Base-by-base conservation (phyloP, 2,888 invertebrate genomes). In the Zonitis immaculata region DNA sequence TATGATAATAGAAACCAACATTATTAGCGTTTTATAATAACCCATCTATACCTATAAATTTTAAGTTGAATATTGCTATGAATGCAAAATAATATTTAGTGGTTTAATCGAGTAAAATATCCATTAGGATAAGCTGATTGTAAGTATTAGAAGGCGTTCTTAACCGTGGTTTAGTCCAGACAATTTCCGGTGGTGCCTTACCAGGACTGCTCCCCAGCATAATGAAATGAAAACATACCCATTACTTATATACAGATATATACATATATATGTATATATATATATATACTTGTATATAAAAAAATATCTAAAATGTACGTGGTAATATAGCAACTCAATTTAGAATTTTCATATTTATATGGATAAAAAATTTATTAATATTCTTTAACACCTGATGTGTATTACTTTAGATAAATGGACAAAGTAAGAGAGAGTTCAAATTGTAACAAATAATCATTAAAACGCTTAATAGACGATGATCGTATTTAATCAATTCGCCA, bases 161-260 rank as follows among this genome's bases (percentile, higher is more conserved):
- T 47, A 49, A 50, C 51, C 49, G 54, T 54, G 55, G 58, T 58
- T 57, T 55, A 49, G 57, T 52, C 58, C 58, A 52, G 54, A 39
- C 60, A 56, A 56, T 56, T 52, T 58, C 54, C 54, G 52, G 54
- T 56, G 50, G 54, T 56, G 52, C 48, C 56, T 53, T 51, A 49
- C 56, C 57, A 57, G 60, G 62, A 57, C 56, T 54, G n/a, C n/a
- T n/a, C n/a, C n/a, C n/a, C 52, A 47, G 60, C 62, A 62, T 62
- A 62, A 62, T 62, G 57, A 59, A 58, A 57, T 60, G 57, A 62
- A 57, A 62, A 62, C 62, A 62, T 57, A 57, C 57, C 58, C 54
- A 56, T 58, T 57, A 55, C 54, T 6, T 4, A 22, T 22, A 22
- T 22, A 5, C n/a, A n/a, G n/a, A n/a, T n/a, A n/a, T n/a, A n/a